Percentiles rank a stretch among this genome's conserved stretches.
These are phyloP conservation scores for Lethenteron reissneri DNA, from an alignment of 2,113 vertebrate species.

Conservation along the genomic window DNA sequence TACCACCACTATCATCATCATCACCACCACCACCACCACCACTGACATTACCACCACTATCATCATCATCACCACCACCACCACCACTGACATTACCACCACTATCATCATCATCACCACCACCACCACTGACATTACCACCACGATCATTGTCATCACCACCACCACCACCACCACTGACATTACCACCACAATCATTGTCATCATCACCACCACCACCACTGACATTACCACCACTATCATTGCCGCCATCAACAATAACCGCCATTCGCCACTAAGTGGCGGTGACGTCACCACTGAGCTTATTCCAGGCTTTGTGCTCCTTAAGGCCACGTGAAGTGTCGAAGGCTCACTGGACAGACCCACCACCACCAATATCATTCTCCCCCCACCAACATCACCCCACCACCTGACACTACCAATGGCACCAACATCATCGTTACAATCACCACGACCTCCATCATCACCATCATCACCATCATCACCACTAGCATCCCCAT, in stretches of 20 bases:
- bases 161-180: neutral
- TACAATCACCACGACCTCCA: no score
- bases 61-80: neutral
- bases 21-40: neutral
- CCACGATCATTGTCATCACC: neutral
- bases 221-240: neutral
- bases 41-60: neutral
- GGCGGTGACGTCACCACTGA: no score
- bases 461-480: no score
- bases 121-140: neutral
- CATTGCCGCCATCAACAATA: no score
- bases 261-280: no score
- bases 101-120: neutral
- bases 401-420: neutral
- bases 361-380: neutral
- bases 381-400: neutral
- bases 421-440: no score
- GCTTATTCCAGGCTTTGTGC: no score
- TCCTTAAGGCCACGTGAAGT: no score
- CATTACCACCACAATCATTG: neutral
- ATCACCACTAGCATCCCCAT: no score
- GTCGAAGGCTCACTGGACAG: no score
- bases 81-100: neutral
- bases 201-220: neutral
- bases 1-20: neutral